These are phyloP conservation scores for Syrista parreyssii DNA, from an alignment of 2,888 invertebrate species.

Conservation along the genomic window DNA sequence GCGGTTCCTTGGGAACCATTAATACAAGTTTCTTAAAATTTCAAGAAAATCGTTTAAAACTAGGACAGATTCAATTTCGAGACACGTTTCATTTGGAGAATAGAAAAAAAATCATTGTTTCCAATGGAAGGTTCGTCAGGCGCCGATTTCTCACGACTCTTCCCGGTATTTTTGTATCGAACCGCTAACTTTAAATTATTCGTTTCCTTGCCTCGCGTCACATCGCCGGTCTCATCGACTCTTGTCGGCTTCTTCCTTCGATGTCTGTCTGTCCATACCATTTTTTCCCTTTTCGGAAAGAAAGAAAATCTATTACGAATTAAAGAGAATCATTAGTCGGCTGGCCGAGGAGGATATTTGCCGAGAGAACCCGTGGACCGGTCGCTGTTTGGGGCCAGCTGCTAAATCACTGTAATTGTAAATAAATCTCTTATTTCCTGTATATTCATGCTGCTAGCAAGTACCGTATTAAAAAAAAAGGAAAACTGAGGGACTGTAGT, in stretches of 20 bases:
- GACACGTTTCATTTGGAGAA: neutral
- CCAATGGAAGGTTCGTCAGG: neutral
- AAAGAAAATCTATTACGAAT: neutral
- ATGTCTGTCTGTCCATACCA: neutral
- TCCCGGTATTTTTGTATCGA: conserved; percentile 34
- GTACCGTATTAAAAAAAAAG: neutral
- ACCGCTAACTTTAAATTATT: conserved; percentile 18
- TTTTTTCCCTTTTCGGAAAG: neutral
- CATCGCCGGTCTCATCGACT: neutral
- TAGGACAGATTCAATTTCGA: neutral
- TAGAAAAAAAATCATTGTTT: neutral
- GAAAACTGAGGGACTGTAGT: neutral
- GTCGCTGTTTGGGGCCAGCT: conserved; percentile 14
- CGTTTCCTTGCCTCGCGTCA: neutral
- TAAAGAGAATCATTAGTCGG: neutral
- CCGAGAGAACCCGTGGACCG: neutral
- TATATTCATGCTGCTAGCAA: conserved; percentile 45
- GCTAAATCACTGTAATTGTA: conserved; percentile 51
- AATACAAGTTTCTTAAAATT: neutral
- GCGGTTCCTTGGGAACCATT: neutral
- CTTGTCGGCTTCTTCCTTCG: neutral
- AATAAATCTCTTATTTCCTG: conserved; percentile 56
- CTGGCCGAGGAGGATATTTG: neutral
- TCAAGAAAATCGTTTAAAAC: neutral
- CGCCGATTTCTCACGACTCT: conserved; percentile 9